Conservation (phyloP, 2,797 vertebrate genomes). For the Ptychobarbus kaznakovi region DNA sequence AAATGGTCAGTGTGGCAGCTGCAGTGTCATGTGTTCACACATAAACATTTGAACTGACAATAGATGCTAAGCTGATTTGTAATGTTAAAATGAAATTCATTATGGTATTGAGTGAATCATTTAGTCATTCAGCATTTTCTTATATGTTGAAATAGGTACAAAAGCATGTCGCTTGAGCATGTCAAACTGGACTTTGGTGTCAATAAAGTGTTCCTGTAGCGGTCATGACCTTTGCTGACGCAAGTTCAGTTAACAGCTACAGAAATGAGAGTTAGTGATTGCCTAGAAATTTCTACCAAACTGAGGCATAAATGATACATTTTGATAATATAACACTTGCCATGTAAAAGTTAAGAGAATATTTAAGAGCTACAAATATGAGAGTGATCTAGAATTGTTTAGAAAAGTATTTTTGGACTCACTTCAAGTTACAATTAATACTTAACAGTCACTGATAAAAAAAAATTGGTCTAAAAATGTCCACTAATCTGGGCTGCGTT, state of each 20-base stretch:
- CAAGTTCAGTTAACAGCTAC: slow-evolving; percentile 29
- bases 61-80: background rate
- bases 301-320: background rate
- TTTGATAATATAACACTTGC: background rate
- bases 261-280: slow-evolving; percentile 9
- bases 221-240: slow-evolving; percentile 39
- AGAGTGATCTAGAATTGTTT: background rate
- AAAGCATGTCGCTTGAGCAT: background rate
- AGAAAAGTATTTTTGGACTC: background rate
- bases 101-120: background rate
- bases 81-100: background rate
- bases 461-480: background rate
- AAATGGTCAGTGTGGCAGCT: slow-evolving; percentile 25
- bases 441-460: background rate
- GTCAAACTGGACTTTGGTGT: slow-evolving; percentile 42
- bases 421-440: background rate
- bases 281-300: background rate
- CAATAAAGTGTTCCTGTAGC: slow-evolving; percentile 42
- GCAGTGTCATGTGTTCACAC: slow-evolving; percentile 13
- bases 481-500: background rate
- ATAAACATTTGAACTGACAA: background rate
- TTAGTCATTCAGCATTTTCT: background rate
- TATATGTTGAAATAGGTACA: background rate
- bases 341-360: background rate
- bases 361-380: slow-evolving; percentile 16